Base-by-base conservation (phyloP, 2,888 invertebrate species). In the Drosophila birchii region DNA sequence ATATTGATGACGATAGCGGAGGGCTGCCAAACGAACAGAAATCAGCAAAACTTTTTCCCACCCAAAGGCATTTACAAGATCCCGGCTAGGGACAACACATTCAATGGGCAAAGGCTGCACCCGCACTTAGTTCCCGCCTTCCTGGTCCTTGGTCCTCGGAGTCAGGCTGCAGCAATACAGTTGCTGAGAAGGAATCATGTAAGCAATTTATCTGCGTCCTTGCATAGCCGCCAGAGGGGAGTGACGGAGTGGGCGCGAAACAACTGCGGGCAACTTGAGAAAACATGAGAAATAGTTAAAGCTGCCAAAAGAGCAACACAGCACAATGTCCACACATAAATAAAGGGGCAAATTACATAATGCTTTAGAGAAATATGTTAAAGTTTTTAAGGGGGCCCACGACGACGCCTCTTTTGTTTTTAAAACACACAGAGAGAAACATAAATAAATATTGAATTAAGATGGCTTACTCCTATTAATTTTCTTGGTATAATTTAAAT, bases 161-260 rank as follows among this genome's bases (percentile, higher is more conserved):
- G 29, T 14, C 34, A 16, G 45, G 41, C 54, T 69, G 84, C 79
- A 75, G 84, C 77, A 77, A 47, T 51, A 70, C 73, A 67, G 58
- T 57, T 54, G 34, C 45, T 45, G 32, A 36, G 36, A 51, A 57
- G 39, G 66, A 72, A 77, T 71, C 66, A 61, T 82, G 76, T 80
- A 56, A 69, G 80, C 76, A 82, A 81, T 84, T 86, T 86, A 76
- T 88, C 61, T 70, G 64, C 71, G 84, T 84, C 88, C 88, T 84
- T 84, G 86, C 69, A 43, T 18, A 41, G 44, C 20, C 39, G 44
- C 26, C 4, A 58, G 12, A 3, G 16, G n/a, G 26, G 6, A 16
- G 44, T 18, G 56, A 18, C 8, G 26, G 1, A 16, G 39, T 29
- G 56, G 29, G 36, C 44, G 36, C 26, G 12, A 16, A 58, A 38